A percentile compares a stretch with the other conserved stretches of the same genome.
Evolutionary conservation across 2,888 invertebrate species (phyloP).

Genomic region (Hecatera dysodea): DNA sequence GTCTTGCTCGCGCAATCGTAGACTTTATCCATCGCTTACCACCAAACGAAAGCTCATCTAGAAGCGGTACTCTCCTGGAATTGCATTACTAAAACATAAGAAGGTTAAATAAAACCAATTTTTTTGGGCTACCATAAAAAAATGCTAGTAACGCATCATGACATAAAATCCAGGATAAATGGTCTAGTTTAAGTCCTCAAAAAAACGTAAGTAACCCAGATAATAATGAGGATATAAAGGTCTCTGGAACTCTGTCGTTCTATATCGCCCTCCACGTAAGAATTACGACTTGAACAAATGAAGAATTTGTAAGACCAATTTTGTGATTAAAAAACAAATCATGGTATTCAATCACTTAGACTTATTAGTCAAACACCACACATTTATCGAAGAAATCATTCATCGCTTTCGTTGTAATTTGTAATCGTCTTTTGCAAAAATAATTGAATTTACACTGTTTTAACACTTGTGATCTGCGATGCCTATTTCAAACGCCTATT

Average conservation of each 20-base stretch:
- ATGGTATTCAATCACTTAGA: conserved; percentile 34
- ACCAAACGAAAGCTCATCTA: neutral
- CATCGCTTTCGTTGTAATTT: conserved; percentile 38
- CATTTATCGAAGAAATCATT: conserved; percentile 35
- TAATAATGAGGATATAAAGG: neutral
- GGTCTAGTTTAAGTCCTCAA: neutral
- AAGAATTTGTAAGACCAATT: conserved; percentile 46
- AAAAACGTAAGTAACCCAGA: neutral
- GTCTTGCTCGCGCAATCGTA: neutral
- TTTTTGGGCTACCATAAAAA: neutral
- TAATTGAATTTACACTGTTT: conserved; percentile 40
- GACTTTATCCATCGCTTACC: neutral
- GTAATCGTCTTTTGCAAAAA: conserved; percentile 30
- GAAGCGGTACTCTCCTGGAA: too few species aligned
- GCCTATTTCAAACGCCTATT: conserved; percentile 55
- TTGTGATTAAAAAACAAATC: conserved; percentile 33
- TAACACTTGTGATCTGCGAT: conserved; percentile 52
- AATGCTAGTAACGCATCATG: neutral
- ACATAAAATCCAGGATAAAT: too few species aligned
- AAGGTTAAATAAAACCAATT: too few species aligned
- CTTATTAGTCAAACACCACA: conserved; percentile 31
- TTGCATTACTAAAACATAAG: neutral
- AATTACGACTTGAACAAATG: conserved; percentile 2
- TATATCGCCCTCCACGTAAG: conserved; percentile 4
- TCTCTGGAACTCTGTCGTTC: neutral